Conservation (phyloP, 2,888 invertebrate species). For the Agrenia bidenticulata region DNA sequence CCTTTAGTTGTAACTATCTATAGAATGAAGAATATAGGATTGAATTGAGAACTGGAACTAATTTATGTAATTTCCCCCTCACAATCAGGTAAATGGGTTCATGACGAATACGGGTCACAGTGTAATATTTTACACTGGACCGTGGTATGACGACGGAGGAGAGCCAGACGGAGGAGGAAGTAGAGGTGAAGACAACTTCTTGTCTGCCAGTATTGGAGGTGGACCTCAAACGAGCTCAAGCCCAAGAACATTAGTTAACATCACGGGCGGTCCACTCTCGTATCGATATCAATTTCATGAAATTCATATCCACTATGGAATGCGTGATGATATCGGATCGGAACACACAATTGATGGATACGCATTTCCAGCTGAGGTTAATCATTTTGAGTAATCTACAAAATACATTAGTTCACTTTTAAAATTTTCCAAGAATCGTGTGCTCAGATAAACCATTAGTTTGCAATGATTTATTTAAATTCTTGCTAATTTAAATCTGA, state of each 20-base stretch:
- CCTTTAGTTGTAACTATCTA: too few relatives aligned
- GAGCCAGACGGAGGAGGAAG: constrained; percentile 35
- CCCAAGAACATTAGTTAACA: constrained; percentile 66
- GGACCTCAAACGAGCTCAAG: constrained; percentile 33
- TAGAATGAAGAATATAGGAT: too few relatives aligned
- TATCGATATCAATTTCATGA: constrained; percentile 94
- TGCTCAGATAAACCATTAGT: too few relatives aligned
- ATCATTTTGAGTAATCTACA: too few relatives aligned
- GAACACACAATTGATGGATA: constrained; percentile 96
- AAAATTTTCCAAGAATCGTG: too few relatives aligned
- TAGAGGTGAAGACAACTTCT: constrained; percentile 28
- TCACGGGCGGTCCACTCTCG: constrained; percentile 92
- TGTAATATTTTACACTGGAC: constrained; percentile 69
- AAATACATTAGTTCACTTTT: too few relatives aligned
- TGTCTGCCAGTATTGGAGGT: constrained; percentile 31
- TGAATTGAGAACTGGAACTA: too few relatives aligned
- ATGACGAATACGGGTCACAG: constrained; percentile 94
- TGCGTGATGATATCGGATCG: constrained; percentile 87
- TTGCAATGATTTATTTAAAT: too few relatives aligned
- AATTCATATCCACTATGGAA: constrained; percentile 91
- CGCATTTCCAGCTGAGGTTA: constrained; percentile 96
- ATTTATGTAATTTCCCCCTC: too few relatives aligned
- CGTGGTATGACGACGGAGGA: constrained; percentile 50
- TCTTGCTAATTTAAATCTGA: too few relatives aligned
- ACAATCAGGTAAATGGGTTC: constrained; percentile 75